Evolutionary conservation across 2,113 vertebrate genomes (phyloP).

Genomic region (Aspidoscelis tigris): DNA sequence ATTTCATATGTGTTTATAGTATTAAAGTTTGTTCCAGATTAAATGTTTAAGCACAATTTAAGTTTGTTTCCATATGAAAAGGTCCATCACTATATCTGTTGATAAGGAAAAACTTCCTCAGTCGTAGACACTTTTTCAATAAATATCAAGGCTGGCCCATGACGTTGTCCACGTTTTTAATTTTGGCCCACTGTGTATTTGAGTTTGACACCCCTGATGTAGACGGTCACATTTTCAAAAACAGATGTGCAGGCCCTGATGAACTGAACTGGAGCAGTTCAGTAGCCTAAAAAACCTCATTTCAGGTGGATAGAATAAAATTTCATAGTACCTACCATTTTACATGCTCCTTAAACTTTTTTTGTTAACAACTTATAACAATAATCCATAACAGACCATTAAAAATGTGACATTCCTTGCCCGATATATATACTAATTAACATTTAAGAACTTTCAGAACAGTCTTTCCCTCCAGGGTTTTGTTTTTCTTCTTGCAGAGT

Average conservation of each 20-base stretch:
- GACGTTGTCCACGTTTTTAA: no score
- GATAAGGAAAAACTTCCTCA: no score
- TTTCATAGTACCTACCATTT: background rate
- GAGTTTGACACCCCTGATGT: no score
- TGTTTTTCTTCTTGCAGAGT: conserved; percentile 28
- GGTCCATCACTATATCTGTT: no score
- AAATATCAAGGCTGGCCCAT: no score
- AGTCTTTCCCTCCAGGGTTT: conserved; percentile 41
- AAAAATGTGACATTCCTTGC: conserved; percentile 43
- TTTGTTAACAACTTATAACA: conserved; percentile 39
- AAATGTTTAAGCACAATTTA: no score
- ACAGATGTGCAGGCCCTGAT: no score
- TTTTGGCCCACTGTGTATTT: no score
- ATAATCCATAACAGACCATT: conserved; percentile 50
- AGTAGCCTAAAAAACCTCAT: background rate
- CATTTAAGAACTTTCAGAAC: conserved; percentile 57
- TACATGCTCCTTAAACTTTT: background rate
- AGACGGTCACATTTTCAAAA: background rate
- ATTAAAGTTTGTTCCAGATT: no score
- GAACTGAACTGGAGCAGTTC: background rate
- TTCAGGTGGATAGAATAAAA: background rate
- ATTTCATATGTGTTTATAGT: no score
- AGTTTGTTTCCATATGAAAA: no score
- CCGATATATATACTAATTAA: conserved; percentile 55
- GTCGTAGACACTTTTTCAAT: no score